Evolutionary conservation across 2,888 invertebrate species (phyloP), one percentile per base, ranked within the genome.

Genomic region (Cremastinae sp.): DNA sequence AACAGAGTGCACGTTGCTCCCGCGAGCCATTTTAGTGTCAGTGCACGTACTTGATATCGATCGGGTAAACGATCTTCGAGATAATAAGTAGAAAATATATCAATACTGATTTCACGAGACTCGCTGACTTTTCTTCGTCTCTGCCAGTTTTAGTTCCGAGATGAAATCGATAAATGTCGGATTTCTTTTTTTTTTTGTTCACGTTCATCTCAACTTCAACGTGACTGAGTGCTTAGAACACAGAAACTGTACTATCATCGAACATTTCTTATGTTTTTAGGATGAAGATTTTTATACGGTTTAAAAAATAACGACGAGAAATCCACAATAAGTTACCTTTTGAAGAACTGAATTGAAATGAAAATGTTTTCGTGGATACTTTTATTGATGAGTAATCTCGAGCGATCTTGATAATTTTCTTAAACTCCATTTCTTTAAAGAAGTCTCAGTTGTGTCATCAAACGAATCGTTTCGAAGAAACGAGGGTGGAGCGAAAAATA

Each of bases 31-130:
- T 49, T 62, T 62, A 62, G 36, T 18, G 34, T 45, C 36, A 16
- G 36, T 38, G 36, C 14, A 61, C 62, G 51, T 59, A 22, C 12
- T 43, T 22, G 43, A 43, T 51, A 64, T 51, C 51, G 41, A 51
- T 64, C 64, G 64, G 51, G 41, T 20, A 49, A 62, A 49, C 16
- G 18, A 51, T 51, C 18, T 51, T 64, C 38, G 51, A 38, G 41
- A 36, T 12, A n/a, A n/a, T n/a, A 16, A 12, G 16, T 9, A 8
- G 38, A 20, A 38, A 64, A 51, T 18, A 51, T 64, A 64, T 49
- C 47, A 16, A 9, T 2, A 38, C 12, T n/a, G 38, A 36, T 51
- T 49, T 64, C 20, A 51, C 5, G 51, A 36, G 49, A 14, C n/a
- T 58, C 58, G 12, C 41, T 41, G 41, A 41, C 38, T 38, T 58